Conservation (phyloP, 2,888 invertebrate genomes). For the Heteropelma amictum region DNA sequence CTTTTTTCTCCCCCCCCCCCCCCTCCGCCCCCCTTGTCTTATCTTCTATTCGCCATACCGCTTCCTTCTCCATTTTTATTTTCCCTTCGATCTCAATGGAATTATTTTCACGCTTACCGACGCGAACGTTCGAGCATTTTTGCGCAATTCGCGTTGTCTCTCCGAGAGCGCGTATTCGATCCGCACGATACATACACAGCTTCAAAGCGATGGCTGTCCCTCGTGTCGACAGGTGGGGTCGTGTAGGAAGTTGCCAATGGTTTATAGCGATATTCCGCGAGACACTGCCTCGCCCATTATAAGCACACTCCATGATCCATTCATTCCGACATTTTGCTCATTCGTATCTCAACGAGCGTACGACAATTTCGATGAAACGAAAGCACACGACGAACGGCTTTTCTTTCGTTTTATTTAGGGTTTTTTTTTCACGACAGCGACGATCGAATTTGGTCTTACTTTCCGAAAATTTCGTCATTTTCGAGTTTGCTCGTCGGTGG, state of each 20-base stretch:
- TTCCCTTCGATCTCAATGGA: neutral
- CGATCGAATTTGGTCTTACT: no score
- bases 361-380: neutral
- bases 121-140: slow-evolving; percentile 42
- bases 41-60: neutral
- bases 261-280: slow-evolving; percentile 70
- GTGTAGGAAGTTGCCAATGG: slow-evolving; percentile 73
- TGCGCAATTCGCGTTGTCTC: slow-evolving; percentile 50
- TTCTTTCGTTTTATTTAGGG: neutral
- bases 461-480: no score
- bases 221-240: slow-evolving; percentile 73
- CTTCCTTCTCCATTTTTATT: neutral
- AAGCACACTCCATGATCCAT: slow-evolving; percentile 67
- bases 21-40: neutral
- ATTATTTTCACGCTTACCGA: slow-evolving; percentile 1
- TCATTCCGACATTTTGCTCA: slow-evolving; percentile 57
- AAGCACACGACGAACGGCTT: neutral
- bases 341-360: slow-evolving; percentile 59
- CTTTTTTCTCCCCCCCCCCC: neutral
- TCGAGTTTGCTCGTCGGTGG: no score
- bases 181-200: no score
- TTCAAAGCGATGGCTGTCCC: slow-evolving; percentile 55
- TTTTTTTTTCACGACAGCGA: slow-evolving; percentile 3
- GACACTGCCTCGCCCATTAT: slow-evolving; percentile 73
- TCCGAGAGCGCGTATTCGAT: slow-evolving; percentile 4